phyloP scores from a whole-genome alignment of 2,888 invertebrate species.

The Silvanus unidentatus region DNA sequence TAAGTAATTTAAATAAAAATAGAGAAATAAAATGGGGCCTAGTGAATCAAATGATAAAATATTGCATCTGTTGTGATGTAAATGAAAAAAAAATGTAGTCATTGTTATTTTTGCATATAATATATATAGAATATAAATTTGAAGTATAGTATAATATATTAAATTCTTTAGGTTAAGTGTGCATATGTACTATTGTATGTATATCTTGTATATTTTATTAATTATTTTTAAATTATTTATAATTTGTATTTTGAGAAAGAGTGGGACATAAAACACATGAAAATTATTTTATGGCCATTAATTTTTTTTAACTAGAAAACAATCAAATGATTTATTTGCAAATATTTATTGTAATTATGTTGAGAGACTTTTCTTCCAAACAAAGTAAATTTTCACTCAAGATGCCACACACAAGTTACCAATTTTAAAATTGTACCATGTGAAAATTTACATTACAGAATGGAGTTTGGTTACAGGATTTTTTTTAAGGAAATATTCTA shows the following conservation, averaged over 20 bases:
- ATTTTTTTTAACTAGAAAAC: neutral
- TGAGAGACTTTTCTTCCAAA: neutral
- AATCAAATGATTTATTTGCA: neutral
- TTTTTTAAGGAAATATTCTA: neutral
- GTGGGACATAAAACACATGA: slow-evolving; percentile 1
- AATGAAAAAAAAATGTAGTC: slow-evolving; percentile 34
- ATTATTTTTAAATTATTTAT: slow-evolving; percentile 45
- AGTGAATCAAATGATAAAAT: slow-evolving; percentile 37
- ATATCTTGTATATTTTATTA: slow-evolving; percentile 44
- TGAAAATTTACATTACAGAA: slow-evolving; percentile 17
- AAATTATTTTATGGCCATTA: too few species aligned
- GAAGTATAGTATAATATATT: too few species aligned
- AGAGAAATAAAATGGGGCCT: slow-evolving; percentile 34
- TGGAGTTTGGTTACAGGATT: slow-evolving; percentile 33
- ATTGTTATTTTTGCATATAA: slow-evolving; percentile 46
- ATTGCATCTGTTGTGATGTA: slow-evolving; percentile 37
- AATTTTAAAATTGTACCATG: slow-evolving; percentile 13
- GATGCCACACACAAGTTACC: slow-evolving; percentile 4
- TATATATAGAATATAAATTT: slow-evolving; percentile 20
- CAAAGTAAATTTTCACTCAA: neutral
- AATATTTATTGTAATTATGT: neutral
- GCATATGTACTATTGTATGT: slow-evolving; percentile 35
- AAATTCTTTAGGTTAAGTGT: slow-evolving; percentile 32
- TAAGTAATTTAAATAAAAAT: too few species aligned
- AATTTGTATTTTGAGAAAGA: slow-evolving; percentile 13